A percentile compares a stretch with the other conserved stretches of the same genome.
Conservation (phyloP, 2,113 vertebrate species). For the Ranitomeya variabilis region DNA sequence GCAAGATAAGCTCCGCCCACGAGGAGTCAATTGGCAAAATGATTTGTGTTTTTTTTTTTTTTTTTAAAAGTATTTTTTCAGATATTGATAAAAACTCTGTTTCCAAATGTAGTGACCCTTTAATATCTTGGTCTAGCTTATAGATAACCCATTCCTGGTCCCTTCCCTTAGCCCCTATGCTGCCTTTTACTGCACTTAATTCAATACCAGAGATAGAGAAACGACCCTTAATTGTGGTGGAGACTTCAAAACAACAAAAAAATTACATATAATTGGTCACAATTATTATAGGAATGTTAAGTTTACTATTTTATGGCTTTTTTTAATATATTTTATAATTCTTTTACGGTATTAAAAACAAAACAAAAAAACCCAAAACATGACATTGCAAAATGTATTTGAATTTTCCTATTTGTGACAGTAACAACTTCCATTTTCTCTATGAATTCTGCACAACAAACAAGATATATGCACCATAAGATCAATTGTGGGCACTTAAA, state of each 20-base stretch:
- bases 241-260: neutral
- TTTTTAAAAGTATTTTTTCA: neutral
- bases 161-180: neutral
- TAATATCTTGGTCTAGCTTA: neutral
- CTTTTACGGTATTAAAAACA: neutral
- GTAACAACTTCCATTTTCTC: conserved; percentile 3
- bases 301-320: neutral
- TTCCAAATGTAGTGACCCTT: neutral
- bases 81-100: neutral
- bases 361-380: neutral
- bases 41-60: neutral
- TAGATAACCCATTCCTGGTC: neutral
- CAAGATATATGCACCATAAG: conserved; percentile 63
- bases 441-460: conserved; percentile 15
- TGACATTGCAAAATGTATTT: neutral
- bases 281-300: neutral
- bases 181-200: neutral
- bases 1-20: neutral
- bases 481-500: conserved; percentile 63
- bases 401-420: conserved; percentile 19
- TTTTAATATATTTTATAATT: neutral
- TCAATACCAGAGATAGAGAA: neutral
- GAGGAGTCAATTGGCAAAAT: neutral
- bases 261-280: neutral
- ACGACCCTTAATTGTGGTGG: neutral